phyloP scores from a whole-genome alignment of 1,140 invertebrate species.

The Trachymyrmex cornetzi region DNA sequence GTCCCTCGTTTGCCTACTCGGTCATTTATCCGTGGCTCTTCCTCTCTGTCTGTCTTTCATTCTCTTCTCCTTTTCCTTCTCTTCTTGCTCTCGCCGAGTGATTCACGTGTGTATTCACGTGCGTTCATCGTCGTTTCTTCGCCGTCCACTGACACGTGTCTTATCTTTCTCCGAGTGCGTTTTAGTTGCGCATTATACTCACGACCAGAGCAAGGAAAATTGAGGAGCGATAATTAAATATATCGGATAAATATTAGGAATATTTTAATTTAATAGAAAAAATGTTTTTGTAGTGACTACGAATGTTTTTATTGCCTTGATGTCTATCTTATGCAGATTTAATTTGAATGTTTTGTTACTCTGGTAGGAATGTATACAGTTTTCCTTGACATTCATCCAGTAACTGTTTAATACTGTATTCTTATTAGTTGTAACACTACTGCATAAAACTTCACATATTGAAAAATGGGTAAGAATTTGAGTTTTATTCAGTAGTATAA shows the following conservation, averaged over 20 bases:
- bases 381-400: too few species aligned
- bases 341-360: not conserved
- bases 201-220: not conserved
- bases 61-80: slow-evolving; percentile 2
- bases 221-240: not conserved
- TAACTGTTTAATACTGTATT: too few species aligned
- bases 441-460: too few species aligned
- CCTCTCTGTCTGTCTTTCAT: not conserved
- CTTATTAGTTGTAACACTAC: too few species aligned
- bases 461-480: too few species aligned
- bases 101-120: slow-evolving; percentile 69
- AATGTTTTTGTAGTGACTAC: not conserved
- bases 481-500: too few species aligned
- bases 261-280: slow-evolving; percentile 1
- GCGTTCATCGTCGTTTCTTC: slow-evolving; percentile 43
- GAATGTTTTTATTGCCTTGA: not conserved
- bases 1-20: slow-evolving; percentile 62
- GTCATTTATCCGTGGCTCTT: slow-evolving; percentile 55
- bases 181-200: slow-evolving; percentile 19
- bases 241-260: not conserved
- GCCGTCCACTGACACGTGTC: slow-evolving; percentile 35
- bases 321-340: not conserved
- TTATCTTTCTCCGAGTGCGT: slow-evolving; percentile 25
- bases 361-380: too few species aligned
- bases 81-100: slow-evolving; percentile 31